phyloP scores from a whole-genome alignment of 2,797 vertebrate genomes.

The Hemitrygon akajei region DNA sequence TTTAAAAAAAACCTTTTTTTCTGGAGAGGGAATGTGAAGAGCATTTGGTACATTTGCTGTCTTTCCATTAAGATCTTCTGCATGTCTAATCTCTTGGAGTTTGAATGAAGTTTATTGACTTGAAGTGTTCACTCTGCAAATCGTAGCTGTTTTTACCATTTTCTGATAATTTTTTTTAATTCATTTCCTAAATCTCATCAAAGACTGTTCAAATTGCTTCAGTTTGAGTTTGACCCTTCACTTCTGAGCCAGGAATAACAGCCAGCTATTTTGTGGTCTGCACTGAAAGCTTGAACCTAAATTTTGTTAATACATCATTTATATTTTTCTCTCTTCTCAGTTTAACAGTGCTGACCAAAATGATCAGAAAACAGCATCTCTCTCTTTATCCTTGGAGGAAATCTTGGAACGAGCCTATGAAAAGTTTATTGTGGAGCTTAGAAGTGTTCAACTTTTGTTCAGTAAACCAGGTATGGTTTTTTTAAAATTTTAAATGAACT shows the following conservation, averaged over 20 bases:
- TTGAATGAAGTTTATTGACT: no score
- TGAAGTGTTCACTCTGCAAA: no score
- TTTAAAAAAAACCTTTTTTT: no score
- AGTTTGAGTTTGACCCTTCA: not conserved
- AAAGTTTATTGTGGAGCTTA: slow-evolving; percentile 76
- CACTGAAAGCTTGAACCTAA: not conserved
- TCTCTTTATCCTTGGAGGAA: slow-evolving; percentile 79
- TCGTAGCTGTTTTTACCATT: no score
- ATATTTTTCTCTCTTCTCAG: slow-evolving; percentile 51
- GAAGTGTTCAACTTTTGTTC: slow-evolving; percentile 83
- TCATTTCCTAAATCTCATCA: not conserved
- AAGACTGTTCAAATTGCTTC: not conserved
- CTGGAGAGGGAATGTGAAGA: no score
- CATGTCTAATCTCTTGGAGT: no score
- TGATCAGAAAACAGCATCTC: slow-evolving; percentile 48
- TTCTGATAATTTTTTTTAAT: no score
- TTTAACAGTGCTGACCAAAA: slow-evolving; percentile 75
- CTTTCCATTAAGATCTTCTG: no score
- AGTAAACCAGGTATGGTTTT: slow-evolving; percentile 71
- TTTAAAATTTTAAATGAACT: not conserved
- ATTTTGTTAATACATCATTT: not conserved
- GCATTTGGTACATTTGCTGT: no score
- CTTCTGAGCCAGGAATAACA: not conserved
- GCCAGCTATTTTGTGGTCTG: not conserved
- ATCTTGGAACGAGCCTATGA: slow-evolving; percentile 97